Evolutionary conservation across 2,888 invertebrate genomes (phyloP).

Genomic region (Disparrhopalites patrizii): DNA sequence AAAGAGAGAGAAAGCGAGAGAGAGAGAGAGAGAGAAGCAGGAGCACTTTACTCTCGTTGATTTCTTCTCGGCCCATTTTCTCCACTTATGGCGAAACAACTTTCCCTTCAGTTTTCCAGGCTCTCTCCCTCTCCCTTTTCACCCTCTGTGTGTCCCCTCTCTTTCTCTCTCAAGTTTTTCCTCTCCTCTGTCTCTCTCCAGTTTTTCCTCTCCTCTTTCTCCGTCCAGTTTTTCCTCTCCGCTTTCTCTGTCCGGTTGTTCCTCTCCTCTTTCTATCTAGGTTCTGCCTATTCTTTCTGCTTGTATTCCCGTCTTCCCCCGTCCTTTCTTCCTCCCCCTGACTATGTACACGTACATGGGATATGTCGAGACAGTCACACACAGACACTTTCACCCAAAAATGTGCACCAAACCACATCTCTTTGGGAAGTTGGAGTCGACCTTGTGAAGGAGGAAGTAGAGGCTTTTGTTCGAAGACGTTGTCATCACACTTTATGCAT

Average conservation of each 20-base stretch:
- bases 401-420: too few relatives aligned
- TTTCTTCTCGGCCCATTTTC: conserved; percentile 18
- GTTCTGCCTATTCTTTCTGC: conserved; percentile 4
- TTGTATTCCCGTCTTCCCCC: not conserved
- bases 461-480: too few relatives aligned
- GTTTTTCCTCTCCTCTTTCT: conserved; percentile 19
- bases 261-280: conserved; percentile 1
- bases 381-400: too few relatives aligned
- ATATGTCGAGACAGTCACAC: too few relatives aligned
- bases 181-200: conserved; percentile 7
- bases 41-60: conserved; percentile 10
- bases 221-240: not conserved
- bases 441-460: too few relatives aligned
- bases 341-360: not conserved
- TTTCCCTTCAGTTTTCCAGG: not conserved
- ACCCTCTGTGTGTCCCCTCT: not conserved
- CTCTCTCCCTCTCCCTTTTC: not conserved
- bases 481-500: too few relatives aligned
- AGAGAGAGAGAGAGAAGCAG: conserved; percentile 5
- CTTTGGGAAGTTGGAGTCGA: too few relatives aligned
- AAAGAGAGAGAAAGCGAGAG: conserved; percentile 1
- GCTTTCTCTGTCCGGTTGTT: too few relatives aligned
- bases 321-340: not conserved
- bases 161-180: conserved; percentile 9
- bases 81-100: conserved; percentile 20